Evolutionary conservation across 2,113 vertebrate species (phyloP), one percentile per base, ranked within the genome.

Genomic region (Aegotheles bennettii): DNA sequence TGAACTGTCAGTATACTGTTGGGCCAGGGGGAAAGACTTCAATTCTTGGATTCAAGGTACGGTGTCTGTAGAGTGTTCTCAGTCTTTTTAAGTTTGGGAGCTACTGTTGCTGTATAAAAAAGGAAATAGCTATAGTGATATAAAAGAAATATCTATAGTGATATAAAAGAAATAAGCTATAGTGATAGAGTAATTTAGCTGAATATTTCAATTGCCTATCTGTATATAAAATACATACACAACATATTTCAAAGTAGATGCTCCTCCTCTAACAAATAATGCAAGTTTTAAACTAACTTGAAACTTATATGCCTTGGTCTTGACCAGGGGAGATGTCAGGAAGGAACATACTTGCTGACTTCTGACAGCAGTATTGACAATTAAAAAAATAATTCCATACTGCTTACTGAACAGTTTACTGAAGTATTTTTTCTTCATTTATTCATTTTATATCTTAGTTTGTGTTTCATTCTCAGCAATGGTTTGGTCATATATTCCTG

Each of bases 141-240:
- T n/a, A n/a, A n/a, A n/a, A n/a, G n/a, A n/a, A n/a, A n/a, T n/a
- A n/a, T n/a, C n/a, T n/a, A n/a, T n/a, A n/a, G n/a, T n/a, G n/a
- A n/a, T n/a, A n/a, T n/a, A n/a, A n/a, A n/a, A n/a, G n/a, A 21
- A 13, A 2, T 26, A 69, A 35, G 2, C 11, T 38, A 2, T 36
- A 57, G 31, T n/a, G 31, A 42, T 81, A 74, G 36, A 15, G 8
- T 5, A 3, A 53, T 50, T 51, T 36, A 50, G 6, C 36, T 74
- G 14, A 61, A 20, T 65, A 43, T 56, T 77, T 82, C 43, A 47
- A 26, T 11, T 29, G 7, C 36, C 20, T 60, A 16, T 33, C 7
- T 56, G 9, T 11, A 4, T 45, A n/a, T 59, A 31, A 45, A 76
- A 40, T 57, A 53, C 6, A 17, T 26, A 33, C 8, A 20, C 3